Evolutionary conservation across 2,888 invertebrate genomes (phyloP).

Genomic region (Hemaris fuciformis): DNA sequence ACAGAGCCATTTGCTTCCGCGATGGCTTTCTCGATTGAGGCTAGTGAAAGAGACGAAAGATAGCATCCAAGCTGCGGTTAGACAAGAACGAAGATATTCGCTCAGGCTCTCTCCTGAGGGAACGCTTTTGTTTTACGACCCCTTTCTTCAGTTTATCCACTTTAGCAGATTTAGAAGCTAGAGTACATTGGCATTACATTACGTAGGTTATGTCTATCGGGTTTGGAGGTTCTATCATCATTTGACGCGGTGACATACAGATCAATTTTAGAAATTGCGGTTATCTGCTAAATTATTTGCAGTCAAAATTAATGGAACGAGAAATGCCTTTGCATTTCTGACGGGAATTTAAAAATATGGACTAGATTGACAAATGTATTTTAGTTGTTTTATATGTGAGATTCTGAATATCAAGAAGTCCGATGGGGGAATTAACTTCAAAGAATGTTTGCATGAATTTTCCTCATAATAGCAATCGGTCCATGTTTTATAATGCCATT

Average conservation of each 20-base stretch:
- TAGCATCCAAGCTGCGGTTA: neutral
- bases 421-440: too few relatives aligned
- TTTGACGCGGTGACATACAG: neutral
- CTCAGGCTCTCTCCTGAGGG: constrained; percentile 13
- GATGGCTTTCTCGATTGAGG: neutral
- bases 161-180: constrained; percentile 16
- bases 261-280: neutral
- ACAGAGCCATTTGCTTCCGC: constrained; percentile 24
- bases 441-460: too few relatives aligned
- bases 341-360: too few relatives aligned
- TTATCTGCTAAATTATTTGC: neutral
- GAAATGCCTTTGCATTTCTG: neutral
- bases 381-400: too few relatives aligned
- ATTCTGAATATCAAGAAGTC: too few relatives aligned
- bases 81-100: neutral
- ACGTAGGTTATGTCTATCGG: neutral
- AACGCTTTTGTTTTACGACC: constrained; percentile 31
- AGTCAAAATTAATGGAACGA: neutral
- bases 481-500: too few relatives aligned
- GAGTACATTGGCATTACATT: neutral
- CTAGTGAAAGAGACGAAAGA: neutral
- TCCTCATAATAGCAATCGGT: too few relatives aligned
- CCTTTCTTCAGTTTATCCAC: constrained; percentile 27
- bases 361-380: too few relatives aligned
- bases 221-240: neutral